Evolutionary conservation across 2,888 invertebrate genomes (phyloP), one percentile per base, ranked within the genome.

Genomic region (Kuschelorhynchus macadamiae): DNA sequence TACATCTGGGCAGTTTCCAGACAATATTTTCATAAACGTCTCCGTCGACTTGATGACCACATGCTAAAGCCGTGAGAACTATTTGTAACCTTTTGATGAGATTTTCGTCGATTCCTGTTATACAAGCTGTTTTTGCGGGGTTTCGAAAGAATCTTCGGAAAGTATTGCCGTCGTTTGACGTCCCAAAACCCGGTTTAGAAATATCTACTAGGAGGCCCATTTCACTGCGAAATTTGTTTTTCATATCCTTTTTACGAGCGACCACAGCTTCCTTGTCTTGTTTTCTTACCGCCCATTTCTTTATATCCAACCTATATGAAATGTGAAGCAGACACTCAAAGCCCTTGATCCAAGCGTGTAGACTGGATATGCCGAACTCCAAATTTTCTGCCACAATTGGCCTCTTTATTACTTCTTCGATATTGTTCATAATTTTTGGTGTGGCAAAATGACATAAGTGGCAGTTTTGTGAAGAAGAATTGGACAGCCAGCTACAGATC

Each of bases 101-200:
- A 14, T 47, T 14, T 46, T 64, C 50, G 30, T 64, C 59, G 16
- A 68, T 44, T n/a, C 52, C 52, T 33, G 65, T 65, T 3, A 65
- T 65, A 1, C 52, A 41, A 11, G 65, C 21, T 16, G 52, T 50
- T 33, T 52, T 14, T 16, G 65, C 5, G 14, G 71, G 42, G 46
- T 73, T 63, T 18, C 52, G 44, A 55, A 75, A 75, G 55, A 76
- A 76, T 5, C 65, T 42, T 5, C 74, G 63, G 9, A 71, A 67
- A 2, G 72, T 71, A 33, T 75, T 72, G 0, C 74, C 72, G 21
- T 71, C 71, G 57, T 25, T 75, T 2, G 71, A 70, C 16, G 57
- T 74, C 0, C 73, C 73, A 50, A 49, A 71, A 0, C 71, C 72
- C 9, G 64, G 72, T 64, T 75, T 76, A 11, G 73, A 72, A 20